phyloP scores from a whole-genome alignment of 2,113 vertebrate genomes.

The Boulengeromyrus knoepffleri region DNA sequence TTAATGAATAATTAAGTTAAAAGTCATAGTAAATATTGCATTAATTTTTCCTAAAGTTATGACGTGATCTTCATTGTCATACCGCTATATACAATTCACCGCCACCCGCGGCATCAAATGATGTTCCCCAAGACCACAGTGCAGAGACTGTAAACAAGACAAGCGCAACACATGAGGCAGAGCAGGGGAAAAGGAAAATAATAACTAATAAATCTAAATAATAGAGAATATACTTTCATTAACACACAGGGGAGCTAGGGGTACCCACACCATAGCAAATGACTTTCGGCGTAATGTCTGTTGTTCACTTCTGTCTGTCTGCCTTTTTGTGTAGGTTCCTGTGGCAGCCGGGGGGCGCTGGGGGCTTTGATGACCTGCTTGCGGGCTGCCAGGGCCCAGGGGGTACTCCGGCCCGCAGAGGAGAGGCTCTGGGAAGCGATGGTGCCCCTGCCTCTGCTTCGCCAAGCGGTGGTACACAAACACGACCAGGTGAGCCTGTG shows the following conservation, averaged over 20 bases:
- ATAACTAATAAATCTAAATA: not conserved
- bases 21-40: not conserved
- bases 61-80: not conserved
- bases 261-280: not conserved
- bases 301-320: not conserved
- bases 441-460: conserved; percentile 66
- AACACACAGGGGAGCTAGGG: not conserved
- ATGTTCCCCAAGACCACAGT: not conserved
- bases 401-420: conserved; percentile 63
- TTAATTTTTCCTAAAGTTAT: not conserved
- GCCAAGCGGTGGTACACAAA: conserved; percentile 80
- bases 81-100: not conserved
- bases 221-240: not conserved
- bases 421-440: conserved; percentile 64
- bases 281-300: not conserved
- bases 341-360: conserved; percentile 68
- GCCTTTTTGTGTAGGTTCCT: conserved; percentile 41
- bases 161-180: not conserved
- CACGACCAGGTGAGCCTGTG: conserved; percentile 74
- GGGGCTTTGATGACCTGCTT: conserved; percentile 89
- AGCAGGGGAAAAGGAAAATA: not conserved
- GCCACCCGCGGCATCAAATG: not conserved
- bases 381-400: conserved; percentile 79
- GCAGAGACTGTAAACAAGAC: not conserved
- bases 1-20: not conserved